Evolutionary conservation across 2,113 vertebrate species (phyloP).

Genomic region (Callocephalon fimbriatum): DNA sequence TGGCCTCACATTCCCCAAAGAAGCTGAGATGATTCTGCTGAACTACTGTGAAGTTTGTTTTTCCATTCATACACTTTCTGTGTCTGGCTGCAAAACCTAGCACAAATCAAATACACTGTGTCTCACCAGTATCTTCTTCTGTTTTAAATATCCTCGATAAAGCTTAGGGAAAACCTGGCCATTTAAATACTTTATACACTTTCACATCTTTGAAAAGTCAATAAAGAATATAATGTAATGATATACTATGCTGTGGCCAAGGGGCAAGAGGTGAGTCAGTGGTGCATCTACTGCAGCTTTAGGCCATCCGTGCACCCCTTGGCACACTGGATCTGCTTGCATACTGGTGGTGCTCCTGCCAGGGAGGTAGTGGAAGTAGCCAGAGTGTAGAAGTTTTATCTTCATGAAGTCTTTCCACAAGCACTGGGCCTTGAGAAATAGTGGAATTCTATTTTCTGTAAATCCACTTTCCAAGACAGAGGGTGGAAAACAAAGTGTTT

Average conservation of each 20-base stretch:
- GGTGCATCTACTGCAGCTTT: background rate
- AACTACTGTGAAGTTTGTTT: constrained; percentile 26
- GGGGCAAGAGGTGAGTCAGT: background rate
- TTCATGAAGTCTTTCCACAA: background rate
- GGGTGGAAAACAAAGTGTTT: background rate
- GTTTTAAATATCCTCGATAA: background rate
- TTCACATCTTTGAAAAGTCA: background rate
- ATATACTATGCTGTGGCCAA: background rate
- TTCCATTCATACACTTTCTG: background rate
- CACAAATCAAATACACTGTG: background rate
- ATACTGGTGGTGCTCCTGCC: background rate
- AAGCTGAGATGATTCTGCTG: background rate
- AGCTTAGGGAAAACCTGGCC: background rate
- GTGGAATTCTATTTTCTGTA: background rate
- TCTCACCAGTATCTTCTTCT: background rate
- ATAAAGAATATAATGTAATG: background rate
- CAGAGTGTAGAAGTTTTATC: background rate
- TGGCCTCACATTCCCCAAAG: background rate
- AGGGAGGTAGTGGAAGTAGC: background rate
- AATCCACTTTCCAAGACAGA: background rate
- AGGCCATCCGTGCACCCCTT: background rate
- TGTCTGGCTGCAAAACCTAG: background rate
- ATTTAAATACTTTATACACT: background rate
- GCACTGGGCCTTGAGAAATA: background rate
- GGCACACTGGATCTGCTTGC: background rate